Conservation (phyloP, 2,113 vertebrate species). For the Herpetotheres cachinnans region DNA sequence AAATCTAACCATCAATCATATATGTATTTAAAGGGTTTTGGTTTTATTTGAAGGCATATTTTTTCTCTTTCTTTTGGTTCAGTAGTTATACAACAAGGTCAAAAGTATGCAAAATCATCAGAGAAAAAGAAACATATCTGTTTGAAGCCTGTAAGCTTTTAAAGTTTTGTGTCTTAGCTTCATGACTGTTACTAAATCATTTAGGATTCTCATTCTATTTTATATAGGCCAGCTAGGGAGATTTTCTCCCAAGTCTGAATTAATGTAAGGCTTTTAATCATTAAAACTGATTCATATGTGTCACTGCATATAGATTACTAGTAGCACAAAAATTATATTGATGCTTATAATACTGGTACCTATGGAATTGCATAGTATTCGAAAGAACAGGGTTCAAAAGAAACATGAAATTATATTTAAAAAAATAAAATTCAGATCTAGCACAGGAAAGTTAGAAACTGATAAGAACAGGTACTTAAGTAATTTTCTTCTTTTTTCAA, state of each 20-base stretch:
- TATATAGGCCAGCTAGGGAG: background rate
- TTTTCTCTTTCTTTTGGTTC: background rate
- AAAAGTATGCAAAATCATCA: background rate
- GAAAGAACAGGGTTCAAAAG: background rate
- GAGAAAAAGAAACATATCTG: background rate
- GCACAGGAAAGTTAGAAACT: background rate
- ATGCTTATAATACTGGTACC: background rate
- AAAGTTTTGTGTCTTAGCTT: background rate
- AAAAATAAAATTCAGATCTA: background rate
- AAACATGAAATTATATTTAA: background rate
- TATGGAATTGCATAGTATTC: background rate
- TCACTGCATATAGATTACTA: background rate
- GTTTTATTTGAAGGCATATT: background rate
- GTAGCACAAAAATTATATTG: background rate
- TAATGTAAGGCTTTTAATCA: slow-evolving; percentile 9
- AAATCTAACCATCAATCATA: background rate
- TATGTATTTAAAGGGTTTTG: background rate
- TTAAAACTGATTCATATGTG: slow-evolving; percentile 24
- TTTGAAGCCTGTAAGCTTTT: background rate
- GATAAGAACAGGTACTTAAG: background rate
- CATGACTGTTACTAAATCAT: background rate
- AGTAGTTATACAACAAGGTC: background rate
- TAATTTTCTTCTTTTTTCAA: background rate
- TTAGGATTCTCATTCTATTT: slow-evolving; percentile 28
- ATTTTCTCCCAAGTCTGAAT: slow-evolving; percentile 10